Conservation (phyloP, 2,888 invertebrate genomes). For the Cosmorhoe ocellata region DNA sequence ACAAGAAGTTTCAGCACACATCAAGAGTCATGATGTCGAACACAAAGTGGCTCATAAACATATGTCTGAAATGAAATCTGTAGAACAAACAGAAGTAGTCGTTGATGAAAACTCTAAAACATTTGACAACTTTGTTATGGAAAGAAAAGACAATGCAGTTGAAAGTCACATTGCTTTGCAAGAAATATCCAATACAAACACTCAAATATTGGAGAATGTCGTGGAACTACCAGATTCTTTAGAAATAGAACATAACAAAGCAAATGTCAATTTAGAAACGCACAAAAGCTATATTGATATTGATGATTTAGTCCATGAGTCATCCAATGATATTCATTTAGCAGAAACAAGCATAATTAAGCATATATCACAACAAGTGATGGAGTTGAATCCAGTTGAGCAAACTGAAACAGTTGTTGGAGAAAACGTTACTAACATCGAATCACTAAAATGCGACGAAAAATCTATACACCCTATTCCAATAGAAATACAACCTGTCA, state of each 20-base stretch:
- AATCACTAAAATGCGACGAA: slow-evolving; percentile 34
- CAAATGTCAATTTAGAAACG: slow-evolving; percentile 50
- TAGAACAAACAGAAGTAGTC: slow-evolving; percentile 53
- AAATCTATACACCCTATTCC: slow-evolving; percentile 41
- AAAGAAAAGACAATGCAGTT: slow-evolving; percentile 48
- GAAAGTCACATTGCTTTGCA: slow-evolving; percentile 48
- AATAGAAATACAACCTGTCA: slow-evolving; percentile 51
- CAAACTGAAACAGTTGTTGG: slow-evolving; percentile 54
- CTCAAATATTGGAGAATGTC: slow-evolving; percentile 53
- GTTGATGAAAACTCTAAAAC: slow-evolving; percentile 43
- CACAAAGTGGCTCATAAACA: slow-evolving; percentile 41
- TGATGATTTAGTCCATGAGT: slow-evolving; percentile 66
- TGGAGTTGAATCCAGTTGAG: slow-evolving; percentile 55
- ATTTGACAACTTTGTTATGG: slow-evolving; percentile 32
- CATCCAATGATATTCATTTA: slow-evolving; percentile 58
- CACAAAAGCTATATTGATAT: slow-evolving; percentile 52
- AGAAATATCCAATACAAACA: slow-evolving; percentile 48
- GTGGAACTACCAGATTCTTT: slow-evolving; percentile 38
- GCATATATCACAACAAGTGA: slow-evolving; percentile 58
- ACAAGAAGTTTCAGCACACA: slow-evolving; percentile 45
- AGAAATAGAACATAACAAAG: slow-evolving; percentile 45
- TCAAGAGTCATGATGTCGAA: slow-evolving; percentile 28
- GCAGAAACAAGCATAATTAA: slow-evolving; percentile 60
- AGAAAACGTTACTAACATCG: slow-evolving; percentile 49
- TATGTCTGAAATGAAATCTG: slow-evolving; percentile 50